These are phyloP conservation scores for Caenorhabditis elegans DNA, from an alignment of 1,140 invertebrate species.

Conservation along the genomic window DNA sequence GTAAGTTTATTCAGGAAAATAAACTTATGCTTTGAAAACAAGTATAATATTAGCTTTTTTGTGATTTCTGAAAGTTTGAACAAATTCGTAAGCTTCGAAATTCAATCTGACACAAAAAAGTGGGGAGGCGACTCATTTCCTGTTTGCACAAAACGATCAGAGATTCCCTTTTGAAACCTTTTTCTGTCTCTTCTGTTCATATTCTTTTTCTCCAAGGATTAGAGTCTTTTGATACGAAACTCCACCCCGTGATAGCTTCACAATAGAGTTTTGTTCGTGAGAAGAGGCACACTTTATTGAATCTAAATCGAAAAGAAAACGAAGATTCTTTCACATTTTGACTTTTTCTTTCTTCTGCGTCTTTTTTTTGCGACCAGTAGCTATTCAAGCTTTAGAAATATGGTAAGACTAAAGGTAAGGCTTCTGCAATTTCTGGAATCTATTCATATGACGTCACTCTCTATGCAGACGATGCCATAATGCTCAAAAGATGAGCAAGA, in stretches of 20 bases:
- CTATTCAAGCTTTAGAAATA: not conserved
- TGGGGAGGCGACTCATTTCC: not conserved
- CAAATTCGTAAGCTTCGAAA: not conserved
- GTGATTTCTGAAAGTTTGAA: no score
- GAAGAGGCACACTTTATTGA: not conserved
- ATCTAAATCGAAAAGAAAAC: not conserved
- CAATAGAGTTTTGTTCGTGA: constrained; percentile 15
- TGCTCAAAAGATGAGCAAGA: not conserved
- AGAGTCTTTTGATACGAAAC: constrained; percentile 21
- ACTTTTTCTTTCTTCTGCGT: not conserved
- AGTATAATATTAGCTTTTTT: no score
- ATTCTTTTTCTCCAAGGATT: not conserved
- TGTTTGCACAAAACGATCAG: not conserved
- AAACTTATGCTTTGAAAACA: no score
- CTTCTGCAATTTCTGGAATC: no score
- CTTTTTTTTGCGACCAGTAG: not conserved
- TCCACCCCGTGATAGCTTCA: not conserved
- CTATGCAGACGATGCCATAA: no score
- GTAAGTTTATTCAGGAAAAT: no score
- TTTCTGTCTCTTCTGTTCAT: not conserved
- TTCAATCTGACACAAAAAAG: not conserved
- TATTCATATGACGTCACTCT: constrained; percentile 19
- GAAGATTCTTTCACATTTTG: not conserved
- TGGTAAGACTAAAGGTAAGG: not conserved
- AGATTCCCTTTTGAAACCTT: not conserved